Conservation (phyloP, 2,797 vertebrate genomes). For the Sibirionetta formosa region DNA sequence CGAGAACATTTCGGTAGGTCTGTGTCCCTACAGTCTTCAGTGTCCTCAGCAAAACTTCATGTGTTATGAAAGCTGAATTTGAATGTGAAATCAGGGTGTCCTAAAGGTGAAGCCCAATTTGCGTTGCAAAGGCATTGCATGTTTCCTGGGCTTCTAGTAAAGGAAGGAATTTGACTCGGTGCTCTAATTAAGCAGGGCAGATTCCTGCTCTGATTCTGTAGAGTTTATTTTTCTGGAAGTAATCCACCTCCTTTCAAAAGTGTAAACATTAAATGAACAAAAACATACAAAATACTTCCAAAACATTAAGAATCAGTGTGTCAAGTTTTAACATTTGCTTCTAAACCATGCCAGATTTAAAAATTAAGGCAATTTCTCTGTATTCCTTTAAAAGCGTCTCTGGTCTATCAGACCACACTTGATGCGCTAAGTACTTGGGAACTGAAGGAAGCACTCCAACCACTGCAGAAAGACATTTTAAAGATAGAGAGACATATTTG, state of each 20-base stretch:
- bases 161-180: neutral
- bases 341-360: neutral
- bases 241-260: neutral
- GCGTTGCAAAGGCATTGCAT: neutral
- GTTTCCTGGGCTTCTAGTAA: neutral
- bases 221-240: conserved; percentile 4
- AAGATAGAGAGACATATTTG: neutral
- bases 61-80: neutral
- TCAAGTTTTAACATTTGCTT: neutral
- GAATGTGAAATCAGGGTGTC: neutral
- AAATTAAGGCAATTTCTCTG: neutral
- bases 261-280: neutral
- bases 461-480: neutral
- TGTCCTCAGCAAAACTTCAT: neutral
- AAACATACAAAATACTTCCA: neutral
- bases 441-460: neutral
- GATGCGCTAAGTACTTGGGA: neutral
- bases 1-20: neutral
- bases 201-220: neutral
- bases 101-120: neutral
- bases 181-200: no score
- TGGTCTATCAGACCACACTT: neutral
- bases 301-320: neutral
- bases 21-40: neutral
- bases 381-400: neutral